These are phyloP conservation scores for Siniperca chuatsi DNA, from an alignment of 2,113 vertebrate species.

Conservation along the genomic window DNA sequence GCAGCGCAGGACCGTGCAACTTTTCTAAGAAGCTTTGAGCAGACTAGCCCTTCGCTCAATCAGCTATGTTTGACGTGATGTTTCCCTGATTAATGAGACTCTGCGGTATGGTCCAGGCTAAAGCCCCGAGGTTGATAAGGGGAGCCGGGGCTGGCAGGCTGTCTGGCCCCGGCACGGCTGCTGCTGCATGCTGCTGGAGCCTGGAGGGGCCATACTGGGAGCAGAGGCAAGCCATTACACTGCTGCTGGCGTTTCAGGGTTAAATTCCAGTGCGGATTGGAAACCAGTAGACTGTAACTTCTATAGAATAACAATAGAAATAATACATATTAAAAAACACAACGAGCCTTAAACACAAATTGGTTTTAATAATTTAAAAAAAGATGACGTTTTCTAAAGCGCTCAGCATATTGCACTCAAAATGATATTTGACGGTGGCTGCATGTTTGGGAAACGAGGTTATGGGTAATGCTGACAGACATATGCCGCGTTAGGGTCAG, in stretches of 20 bases:
- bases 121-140: conserved; percentile 61
- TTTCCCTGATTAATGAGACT: conserved; percentile 69
- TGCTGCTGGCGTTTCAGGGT: conserved; percentile 71
- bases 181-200: conserved; percentile 50
- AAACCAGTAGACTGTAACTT: conserved; percentile 78
- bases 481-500: conserved; percentile 55
- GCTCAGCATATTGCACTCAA: neutral
- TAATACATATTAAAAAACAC: conserved; percentile 44
- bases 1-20: neutral
- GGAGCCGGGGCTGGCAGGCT: conserved; percentile 50
- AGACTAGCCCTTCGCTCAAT: conserved; percentile 48
- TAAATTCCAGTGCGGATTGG: conserved; percentile 81
- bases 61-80: conserved; percentile 54
- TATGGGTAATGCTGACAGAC: conserved; percentile 60
- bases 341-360: conserved; percentile 19
- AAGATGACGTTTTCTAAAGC: conserved; percentile 17
- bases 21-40: conserved; percentile 24
- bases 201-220: conserved; percentile 64
- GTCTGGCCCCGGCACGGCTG: conserved; percentile 55
- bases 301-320: conserved; percentile 74
- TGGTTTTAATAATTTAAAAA: conserved; percentile 12
- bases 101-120: conserved; percentile 43
- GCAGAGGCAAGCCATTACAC: conserved; percentile 65
- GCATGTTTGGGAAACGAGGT: conserved; percentile 39
- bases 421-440: conserved; percentile 26